Evolutionary conservation across 1,140 invertebrate species (phyloP).

Genomic region (Pogonomyrmex barbatus): DNA sequence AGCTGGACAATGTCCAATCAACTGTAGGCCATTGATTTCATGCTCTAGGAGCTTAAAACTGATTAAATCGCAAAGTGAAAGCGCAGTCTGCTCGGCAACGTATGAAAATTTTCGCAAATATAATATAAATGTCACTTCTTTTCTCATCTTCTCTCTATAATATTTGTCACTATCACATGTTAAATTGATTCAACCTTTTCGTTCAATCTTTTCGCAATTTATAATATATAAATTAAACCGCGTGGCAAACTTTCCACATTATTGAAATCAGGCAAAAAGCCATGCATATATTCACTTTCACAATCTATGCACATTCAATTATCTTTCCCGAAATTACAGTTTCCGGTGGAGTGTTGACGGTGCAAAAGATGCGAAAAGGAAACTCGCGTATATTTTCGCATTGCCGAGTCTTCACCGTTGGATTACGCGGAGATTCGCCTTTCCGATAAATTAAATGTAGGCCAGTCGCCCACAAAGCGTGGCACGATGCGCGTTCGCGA

Average conservation of each 20-base stretch:
- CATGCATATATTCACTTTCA: neutral
- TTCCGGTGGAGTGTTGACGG: neutral
- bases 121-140: slow-evolving; percentile 11
- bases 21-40: slow-evolving; percentile 6
- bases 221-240: neutral
- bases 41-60: slow-evolving; percentile 26
- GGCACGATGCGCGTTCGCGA: neutral
- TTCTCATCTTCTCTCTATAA: slow-evolving; percentile 5
- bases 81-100: neutral
- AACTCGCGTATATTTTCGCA: neutral
- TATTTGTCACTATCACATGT: neutral
- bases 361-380: neutral
- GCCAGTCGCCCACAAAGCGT: slow-evolving; percentile 8
- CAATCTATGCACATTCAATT: slow-evolving; percentile 4
- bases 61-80: slow-evolving; percentile 50
- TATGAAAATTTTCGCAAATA: slow-evolving; percentile 26
- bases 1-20: slow-evolving; percentile 4
- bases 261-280: neutral
- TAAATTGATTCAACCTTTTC: neutral
- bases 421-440: neutral
- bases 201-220: neutral
- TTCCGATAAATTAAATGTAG: slow-evolving; percentile 1
- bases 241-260: slow-evolving; percentile 20
- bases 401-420: too few relatives aligned
- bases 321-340: neutral